Percentiles rank a stretch among this genome's conserved stretches.
These are phyloP conservation scores for Synaphobranchus kaupii DNA, from an alignment of 2,797 vertebrate genomes.

Conservation along the genomic window DNA sequence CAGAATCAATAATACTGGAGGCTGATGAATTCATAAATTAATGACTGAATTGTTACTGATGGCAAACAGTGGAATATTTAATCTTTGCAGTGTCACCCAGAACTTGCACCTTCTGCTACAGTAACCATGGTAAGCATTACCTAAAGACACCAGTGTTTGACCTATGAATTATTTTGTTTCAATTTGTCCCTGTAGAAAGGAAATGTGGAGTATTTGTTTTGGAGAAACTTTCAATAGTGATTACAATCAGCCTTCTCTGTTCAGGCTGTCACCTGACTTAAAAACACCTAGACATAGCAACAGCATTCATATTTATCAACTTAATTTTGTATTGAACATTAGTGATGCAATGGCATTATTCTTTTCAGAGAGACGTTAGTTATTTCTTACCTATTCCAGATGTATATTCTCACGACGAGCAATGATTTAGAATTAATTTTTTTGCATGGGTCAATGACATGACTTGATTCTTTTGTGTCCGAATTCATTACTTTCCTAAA, in stretches of 20 bases:
- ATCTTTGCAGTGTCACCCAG: slow-evolving; percentile 99
- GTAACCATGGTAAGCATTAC: slow-evolving; percentile 99
- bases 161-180: slow-evolving; percentile 64
- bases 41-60: slow-evolving; percentile 86
- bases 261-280: slow-evolving; percentile 51
- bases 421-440: slow-evolving; percentile 35
- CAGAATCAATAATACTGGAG: slow-evolving; percentile 73
- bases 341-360: slow-evolving; percentile 66
- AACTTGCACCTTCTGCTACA: slow-evolving; percentile 99
- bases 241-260: slow-evolving; percentile 45
- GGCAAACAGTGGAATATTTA: slow-evolving; percentile 97
- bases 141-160: slow-evolving; percentile 84
- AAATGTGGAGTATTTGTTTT: slow-evolving; percentile 54
- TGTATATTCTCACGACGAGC: neutral
- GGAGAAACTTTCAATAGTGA: slow-evolving; percentile 52
- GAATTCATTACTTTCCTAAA: no score
- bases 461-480: no score
- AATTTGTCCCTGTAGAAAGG: slow-evolving; percentile 58
- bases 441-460: no score
- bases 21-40: slow-evolving; percentile 80
- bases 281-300: slow-evolving; percentile 24
- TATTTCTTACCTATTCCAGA: no score
- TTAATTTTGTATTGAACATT: slow-evolving; percentile 40
- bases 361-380: no score
- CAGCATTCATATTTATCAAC: slow-evolving; percentile 26